Evolutionary conservation across 1,140 invertebrate species (phyloP).

Genomic region (Drosophila cardini): DNA sequence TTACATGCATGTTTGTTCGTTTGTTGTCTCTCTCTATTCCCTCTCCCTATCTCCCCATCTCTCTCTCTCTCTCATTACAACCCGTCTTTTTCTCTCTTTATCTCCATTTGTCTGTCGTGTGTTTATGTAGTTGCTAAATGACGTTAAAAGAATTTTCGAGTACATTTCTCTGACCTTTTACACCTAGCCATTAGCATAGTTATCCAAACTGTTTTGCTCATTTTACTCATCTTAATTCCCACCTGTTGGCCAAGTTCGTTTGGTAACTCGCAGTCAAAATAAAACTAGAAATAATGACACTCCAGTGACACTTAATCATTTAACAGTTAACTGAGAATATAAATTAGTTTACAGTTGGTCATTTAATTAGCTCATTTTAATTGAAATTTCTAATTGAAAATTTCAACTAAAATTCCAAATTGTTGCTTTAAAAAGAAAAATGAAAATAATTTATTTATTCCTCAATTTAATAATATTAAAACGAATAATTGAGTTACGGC

Average conservation of each 20-base stretch:
- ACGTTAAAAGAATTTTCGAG: slow-evolving; percentile 52
- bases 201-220: slow-evolving; percentile 20
- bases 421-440: background rate
- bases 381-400: slow-evolving; percentile 19
- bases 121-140: slow-evolving; percentile 26
- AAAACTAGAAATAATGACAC: slow-evolving; percentile 41
- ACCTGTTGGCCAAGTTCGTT: background rate
- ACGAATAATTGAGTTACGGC: background rate
- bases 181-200: slow-evolving; percentile 49
- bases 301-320: slow-evolving; percentile 36
- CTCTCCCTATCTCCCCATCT: too few species aligned
- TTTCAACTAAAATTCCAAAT: background rate
- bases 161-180: background rate
- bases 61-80: background rate
- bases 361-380: slow-evolving; percentile 59
- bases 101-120: background rate
- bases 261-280: background rate
- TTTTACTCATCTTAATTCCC: background rate
- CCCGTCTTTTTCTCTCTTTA: background rate
- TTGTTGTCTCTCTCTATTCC: too few species aligned
- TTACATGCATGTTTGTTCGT: slow-evolving; percentile 3
- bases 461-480: background rate
- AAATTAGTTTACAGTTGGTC: slow-evolving; percentile 26
- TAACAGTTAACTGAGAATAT: slow-evolving; percentile 18
- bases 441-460: background rate